phyloP scores from a whole-genome alignment of 2,888 invertebrate species.

The Alloscopus bannaensis region DNA sequence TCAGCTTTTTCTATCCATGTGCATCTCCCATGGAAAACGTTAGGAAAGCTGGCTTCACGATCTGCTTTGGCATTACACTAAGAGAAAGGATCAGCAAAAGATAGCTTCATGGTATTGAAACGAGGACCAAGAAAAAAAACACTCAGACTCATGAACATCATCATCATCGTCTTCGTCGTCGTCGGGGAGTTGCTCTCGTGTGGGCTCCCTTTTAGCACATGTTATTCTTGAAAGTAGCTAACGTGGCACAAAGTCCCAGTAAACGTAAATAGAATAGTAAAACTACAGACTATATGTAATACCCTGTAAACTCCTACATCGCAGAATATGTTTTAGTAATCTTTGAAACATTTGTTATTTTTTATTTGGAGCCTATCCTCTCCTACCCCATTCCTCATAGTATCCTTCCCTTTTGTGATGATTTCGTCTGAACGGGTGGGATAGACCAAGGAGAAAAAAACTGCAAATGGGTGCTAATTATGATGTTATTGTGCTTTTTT shows the following conservation, averaged over 20 bases:
- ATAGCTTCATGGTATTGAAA: neutral
- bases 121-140: neutral
- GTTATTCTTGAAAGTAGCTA: neutral
- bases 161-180: neutral
- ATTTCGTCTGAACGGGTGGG: neutral
- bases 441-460: neutral
- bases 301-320: too few relatives aligned
- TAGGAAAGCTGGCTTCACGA: too few relatives aligned
- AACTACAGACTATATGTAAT: too few relatives aligned
- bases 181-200: neutral
- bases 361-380: too few relatives aligned
- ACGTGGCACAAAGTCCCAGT: neutral
- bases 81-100: neutral
- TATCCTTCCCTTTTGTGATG: neutral
- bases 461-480: constrained; percentile 30
- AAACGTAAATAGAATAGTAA: neutral
- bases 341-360: too few relatives aligned
- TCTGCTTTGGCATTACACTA: too few relatives aligned
- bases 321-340: too few relatives aligned
- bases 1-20: too few relatives aligned
- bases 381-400: too few relatives aligned
- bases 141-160: neutral
- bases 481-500: constrained; percentile 19
- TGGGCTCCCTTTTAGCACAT: neutral
- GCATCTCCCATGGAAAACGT: too few relatives aligned